These are phyloP conservation scores for Apis dorsata DNA, from an alignment of 1,140 invertebrate genomes.

Conservation along the genomic window DNA sequence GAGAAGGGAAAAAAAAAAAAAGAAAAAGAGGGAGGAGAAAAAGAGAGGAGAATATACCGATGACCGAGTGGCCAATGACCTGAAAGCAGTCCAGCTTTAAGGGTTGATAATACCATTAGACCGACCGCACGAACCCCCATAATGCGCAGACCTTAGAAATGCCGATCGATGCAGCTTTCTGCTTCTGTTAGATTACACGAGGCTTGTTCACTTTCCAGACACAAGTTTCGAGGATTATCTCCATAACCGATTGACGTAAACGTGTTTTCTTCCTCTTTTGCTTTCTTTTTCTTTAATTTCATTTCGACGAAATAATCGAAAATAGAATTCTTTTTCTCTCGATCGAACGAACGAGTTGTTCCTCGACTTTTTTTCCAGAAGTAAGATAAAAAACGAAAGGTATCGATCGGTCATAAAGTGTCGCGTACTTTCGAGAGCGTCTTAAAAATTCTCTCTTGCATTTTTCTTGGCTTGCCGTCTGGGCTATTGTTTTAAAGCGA, in stretches of 20 bases:
- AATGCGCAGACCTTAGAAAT: conserved; percentile 56
- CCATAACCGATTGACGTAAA: background rate
- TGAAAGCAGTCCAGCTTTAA: conserved; percentile 30
- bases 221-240: conserved; percentile 21
- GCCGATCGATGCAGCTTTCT: conserved; percentile 54
- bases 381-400: background rate
- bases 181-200: conserved; percentile 46
- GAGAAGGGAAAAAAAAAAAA: background rate
- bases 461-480: background rate
- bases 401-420: background rate
- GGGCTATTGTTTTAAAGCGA: conserved; percentile 12
- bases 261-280: accelerated
- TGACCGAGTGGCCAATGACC: conserved; percentile 60
- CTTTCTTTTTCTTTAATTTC: background rate
- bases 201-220: conserved; percentile 43
- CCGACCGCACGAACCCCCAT: conserved; percentile 51
- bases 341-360: background rate
- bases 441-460: background rate
- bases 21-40: background rate
- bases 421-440: background rate
- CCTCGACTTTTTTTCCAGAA: background rate
- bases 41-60: conserved; percentile 10
- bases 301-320: too few species aligned
- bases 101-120: conserved; percentile 64
- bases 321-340: background rate